These are phyloP conservation scores for Nasonia giraulti DNA, from an alignment of 1,140 invertebrate genomes.

Conservation along the genomic window DNA sequence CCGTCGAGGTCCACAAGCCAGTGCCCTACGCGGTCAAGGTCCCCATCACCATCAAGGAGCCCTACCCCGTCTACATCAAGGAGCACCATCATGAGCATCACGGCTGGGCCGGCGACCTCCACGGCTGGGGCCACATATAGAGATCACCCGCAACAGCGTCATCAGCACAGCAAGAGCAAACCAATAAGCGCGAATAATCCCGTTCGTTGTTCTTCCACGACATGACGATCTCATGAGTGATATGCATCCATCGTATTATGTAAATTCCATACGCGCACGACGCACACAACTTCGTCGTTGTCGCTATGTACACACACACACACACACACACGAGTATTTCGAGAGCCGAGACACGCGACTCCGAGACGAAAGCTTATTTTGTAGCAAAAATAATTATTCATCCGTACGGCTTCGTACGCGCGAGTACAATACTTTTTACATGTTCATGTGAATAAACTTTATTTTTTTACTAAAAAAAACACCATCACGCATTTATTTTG, in stretches of 20 bases:
- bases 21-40: slow-evolving; percentile 69
- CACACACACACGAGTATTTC: too few species aligned
- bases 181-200: neutral
- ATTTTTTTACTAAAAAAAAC: slow-evolving; percentile 36
- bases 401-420: slow-evolving; percentile 11
- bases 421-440: slow-evolving; percentile 29
- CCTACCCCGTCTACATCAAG: slow-evolving; percentile 75
- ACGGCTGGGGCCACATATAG: slow-evolving; percentile 54
- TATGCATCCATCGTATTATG: slow-evolving; percentile 12
- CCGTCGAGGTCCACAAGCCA: slow-evolving; percentile 74
- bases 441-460: slow-evolving; percentile 44
- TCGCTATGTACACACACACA: neutral
- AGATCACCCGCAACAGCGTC: neutral
- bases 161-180: neutral
- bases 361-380: neutral
- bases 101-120: slow-evolving; percentile 45
- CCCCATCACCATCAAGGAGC: slow-evolving; percentile 69
- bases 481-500: neutral
- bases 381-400: neutral
- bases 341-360: neutral
- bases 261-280: neutral
- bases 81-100: slow-evolving; percentile 56
- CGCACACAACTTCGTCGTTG: neutral
- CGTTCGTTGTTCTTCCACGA: neutral
- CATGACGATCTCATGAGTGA: slow-evolving; percentile 46